Base-by-base conservation (phyloP, 2,888 invertebrate genomes). In the Hanleya hanleyi region DNA sequence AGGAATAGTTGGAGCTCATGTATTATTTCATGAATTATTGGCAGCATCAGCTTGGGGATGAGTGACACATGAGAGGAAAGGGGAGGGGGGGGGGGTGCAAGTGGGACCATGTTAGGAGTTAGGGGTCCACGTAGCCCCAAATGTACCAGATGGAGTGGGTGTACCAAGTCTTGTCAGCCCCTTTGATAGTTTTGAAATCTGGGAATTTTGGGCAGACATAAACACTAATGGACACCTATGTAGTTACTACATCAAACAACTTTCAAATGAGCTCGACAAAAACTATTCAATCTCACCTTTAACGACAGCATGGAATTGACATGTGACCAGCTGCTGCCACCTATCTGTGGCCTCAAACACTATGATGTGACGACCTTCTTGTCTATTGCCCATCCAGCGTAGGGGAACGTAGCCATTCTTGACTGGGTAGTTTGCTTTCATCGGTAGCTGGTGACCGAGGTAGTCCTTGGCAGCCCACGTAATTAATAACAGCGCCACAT, bases 291-390 rank as follows among this genome's bases (percentile, higher is more conserved):
- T 26, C 75, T 71, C 78, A 86, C 85, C 86, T 76, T 83, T 78
- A 33, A 87, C 74, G 9, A 78, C 49, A 1, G 86, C 83, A 37
- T 81, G 75, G 66, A 87, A 84, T 50, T 81, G 78, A 74, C 87
- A 87, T 6, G 72, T 75, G 6, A 83, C 77, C 29, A 71, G 78
- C 75, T 83, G 83, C 29, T 75, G 70, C 72, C 79, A 78, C 26
- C 75, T 71, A 69, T 86, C 87, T 26, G 79, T 79, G 18, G 85
- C 86, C 35, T 78, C 79, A 64, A 83, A 83, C 18, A 80, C 64
- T 6, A 86, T 79, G 15, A 74, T 80, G 64, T 87, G 87, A n/a
- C 71, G 77, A n/a, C 83, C 83, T 12, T 75, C 77, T 38, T 69
- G 65, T 1, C 81, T 83, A 41, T 80, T 80, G 22, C 83, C 83